phyloP scores from a whole-genome alignment of 2,888 invertebrate genomes.

The Pseudanteris insignis region DNA sequence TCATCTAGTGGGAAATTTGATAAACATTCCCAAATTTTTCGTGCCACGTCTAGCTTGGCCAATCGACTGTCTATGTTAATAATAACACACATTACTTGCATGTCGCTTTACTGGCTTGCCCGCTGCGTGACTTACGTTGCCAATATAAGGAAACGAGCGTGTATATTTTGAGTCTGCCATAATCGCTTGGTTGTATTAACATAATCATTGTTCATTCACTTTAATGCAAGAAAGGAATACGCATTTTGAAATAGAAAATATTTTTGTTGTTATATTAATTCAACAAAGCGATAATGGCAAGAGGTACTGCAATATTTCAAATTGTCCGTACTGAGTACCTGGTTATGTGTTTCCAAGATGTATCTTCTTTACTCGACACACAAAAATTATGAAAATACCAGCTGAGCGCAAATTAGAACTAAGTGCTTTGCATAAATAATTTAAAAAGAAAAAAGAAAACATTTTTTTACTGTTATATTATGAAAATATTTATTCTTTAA shows the following conservation, averaged over 20 bases:
- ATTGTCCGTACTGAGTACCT: slow-evolving; percentile 52
- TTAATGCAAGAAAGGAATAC: too few species aligned
- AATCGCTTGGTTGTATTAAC: slow-evolving; percentile 36
- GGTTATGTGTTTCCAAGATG: slow-evolving; percentile 50
- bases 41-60: too few species aligned
- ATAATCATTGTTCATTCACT: too few species aligned
- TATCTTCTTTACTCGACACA: slow-evolving; percentile 32
- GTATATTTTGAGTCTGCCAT: slow-evolving; percentile 29
- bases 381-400: slow-evolving; percentile 8
- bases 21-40: too few species aligned
- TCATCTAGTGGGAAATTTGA: too few species aligned
- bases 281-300: slow-evolving; percentile 34
- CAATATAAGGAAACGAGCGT: too few species aligned
- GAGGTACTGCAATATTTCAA: slow-evolving; percentile 28
- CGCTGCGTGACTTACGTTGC: too few species aligned
- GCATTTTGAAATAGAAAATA: too few species aligned
- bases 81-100: too few species aligned
- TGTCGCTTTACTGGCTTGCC: too few species aligned
- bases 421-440: slow-evolving; percentile 34
- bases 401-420: slow-evolving; percentile 33
- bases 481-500: slow-evolving; percentile 55
- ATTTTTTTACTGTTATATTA: slow-evolving; percentile 53
- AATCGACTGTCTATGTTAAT: too few species aligned
- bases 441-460: slow-evolving; percentile 8
- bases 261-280: too few species aligned